Base-by-base conservation (phyloP, 1,140 invertebrate genomes). In the Gyrodactylus salaris region DNA sequence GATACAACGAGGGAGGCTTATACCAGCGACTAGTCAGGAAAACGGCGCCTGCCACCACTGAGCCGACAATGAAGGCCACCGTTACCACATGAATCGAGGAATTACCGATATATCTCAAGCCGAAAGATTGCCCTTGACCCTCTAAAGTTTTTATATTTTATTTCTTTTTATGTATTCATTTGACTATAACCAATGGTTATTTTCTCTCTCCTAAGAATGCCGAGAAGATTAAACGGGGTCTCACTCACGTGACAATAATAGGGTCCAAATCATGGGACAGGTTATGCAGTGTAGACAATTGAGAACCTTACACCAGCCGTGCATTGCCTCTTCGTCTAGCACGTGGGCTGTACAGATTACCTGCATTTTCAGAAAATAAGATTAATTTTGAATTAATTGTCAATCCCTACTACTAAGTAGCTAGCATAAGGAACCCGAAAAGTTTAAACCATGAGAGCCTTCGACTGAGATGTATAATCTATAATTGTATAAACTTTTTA, bases 1-100 rank as follows among this genome's bases (percentile, higher is more conserved):
- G 79, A 76, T 82, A 83, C 1, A 71, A 20, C 22, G 71, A 74
- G 1, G 82, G 82, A 24, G 78, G 78, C 26, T 76, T 34, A 34
- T 78, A 76, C 71, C 77, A 74, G 22, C 73, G 76, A 0, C 82
- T 80, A 0, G 81, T 80, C 26, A 76, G 80, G 68, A 78, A 80
- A 1, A 82, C 78, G 2, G 78, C 1, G 20, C 77, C 34, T 25
- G 79, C 77, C 1, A 82, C 74, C 19, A 77, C 20, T 2, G 77
- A 23, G 16, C 77, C 77, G 1, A 79, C 68, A 20, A 79, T 76
- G 22, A 82, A 72, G 1, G 78, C 75, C 2, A 83, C 34, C 74
- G 76, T 75, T 75, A 75, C 25, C 19, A 24, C 68, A 20, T 25
- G 34, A 7, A 54, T 54, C n/a, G 34, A 54, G 7, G 34, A 54